Percentiles rank a stretch among this genome's conserved stretches.
Evolutionary conservation across 2,797 vertebrate species (phyloP).

Genomic region (Manis javanica): DNA sequence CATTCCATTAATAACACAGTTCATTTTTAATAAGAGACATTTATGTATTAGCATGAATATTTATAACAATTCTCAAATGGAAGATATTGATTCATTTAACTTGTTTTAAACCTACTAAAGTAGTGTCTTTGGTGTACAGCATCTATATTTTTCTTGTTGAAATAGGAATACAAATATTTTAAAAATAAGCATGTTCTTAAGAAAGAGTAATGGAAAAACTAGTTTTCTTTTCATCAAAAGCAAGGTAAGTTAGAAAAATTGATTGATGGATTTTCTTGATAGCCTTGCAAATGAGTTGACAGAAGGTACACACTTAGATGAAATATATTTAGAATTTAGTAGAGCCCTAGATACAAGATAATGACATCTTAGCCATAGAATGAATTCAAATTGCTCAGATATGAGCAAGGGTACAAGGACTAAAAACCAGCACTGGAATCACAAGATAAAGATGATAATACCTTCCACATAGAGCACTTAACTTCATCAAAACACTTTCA

Average conservation of each 20-base stretch:
- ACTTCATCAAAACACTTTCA: conserved; percentile 46
- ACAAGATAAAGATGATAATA: conserved; percentile 52
- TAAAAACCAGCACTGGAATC: conserved; percentile 37
- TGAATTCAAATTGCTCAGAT: conserved; percentile 40
- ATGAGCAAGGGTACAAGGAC: not conserved
- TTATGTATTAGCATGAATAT: not conserved
- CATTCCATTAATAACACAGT: not conserved
- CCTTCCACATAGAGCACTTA: conserved; percentile 18
- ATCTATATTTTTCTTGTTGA: not conserved
- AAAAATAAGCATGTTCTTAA: not conserved
- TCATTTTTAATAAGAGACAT: not conserved
- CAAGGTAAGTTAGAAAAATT: not conserved
- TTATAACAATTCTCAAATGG: not conserved
- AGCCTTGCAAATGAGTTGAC: conserved; percentile 40
- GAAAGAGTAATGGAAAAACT: not conserved
- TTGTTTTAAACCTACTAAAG: not conserved
- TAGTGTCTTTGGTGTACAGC: not conserved
- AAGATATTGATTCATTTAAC: not conserved
- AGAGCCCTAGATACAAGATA: not conserved
- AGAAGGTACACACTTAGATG: conserved; percentile 5
- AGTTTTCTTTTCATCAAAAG: conserved; percentile 49
- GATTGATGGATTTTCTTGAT: conserved; percentile 43
- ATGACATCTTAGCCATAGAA: conserved; percentile 52
- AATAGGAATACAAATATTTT: not conserved
- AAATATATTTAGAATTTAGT: conserved; percentile 64